phyloP scores from a whole-genome alignment of 92 coral and sea anemone genomes.

The Umimayanthus chanpuru region DNA sequence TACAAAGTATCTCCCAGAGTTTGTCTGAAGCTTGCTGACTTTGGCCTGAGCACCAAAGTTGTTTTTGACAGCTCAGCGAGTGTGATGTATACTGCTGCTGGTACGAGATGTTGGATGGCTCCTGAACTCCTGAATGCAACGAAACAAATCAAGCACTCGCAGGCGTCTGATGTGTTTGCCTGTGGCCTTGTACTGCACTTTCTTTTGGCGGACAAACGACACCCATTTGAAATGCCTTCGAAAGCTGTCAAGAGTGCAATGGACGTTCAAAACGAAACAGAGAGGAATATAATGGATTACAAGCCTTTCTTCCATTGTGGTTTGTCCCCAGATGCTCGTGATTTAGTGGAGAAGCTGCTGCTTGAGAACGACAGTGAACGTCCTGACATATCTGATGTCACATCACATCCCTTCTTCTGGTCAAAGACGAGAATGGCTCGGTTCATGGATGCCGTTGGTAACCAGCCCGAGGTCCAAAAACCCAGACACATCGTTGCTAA shows the following conservation, averaged over 20 bases:
- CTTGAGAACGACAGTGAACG: conserved; percentile 30
- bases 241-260: background rate
- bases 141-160: background rate
- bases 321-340: conserved; percentile 42
- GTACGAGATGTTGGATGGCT: conserved; percentile 53
- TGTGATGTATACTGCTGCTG: conserved; percentile 42
- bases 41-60: too few relatives aligned
- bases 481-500: background rate
- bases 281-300: conserved; percentile 32
- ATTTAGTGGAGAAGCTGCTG: conserved; percentile 38
- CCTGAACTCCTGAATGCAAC: background rate
- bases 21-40: conserved; percentile 47
- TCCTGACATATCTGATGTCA: conserved; percentile 24
- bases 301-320: background rate
- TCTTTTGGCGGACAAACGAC: conserved; percentile 37
- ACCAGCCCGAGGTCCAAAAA: conserved; percentile 47
- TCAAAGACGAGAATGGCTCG: conserved; percentile 34
- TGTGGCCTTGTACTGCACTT: conserved; percentile 56
- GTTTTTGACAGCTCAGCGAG: conserved; percentile 33
- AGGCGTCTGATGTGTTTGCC: conserved; percentile 51
- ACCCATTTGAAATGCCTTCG: conserved; percentile 43
- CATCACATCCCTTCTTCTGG: conserved; percentile 56
- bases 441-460: conserved; percentile 48
- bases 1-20: conserved; percentile 35
- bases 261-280: conserved; percentile 34